These are phyloP conservation scores for Corbicula japonica DNA, from an alignment of 2,888 invertebrate genomes.

Conservation along the genomic window DNA sequence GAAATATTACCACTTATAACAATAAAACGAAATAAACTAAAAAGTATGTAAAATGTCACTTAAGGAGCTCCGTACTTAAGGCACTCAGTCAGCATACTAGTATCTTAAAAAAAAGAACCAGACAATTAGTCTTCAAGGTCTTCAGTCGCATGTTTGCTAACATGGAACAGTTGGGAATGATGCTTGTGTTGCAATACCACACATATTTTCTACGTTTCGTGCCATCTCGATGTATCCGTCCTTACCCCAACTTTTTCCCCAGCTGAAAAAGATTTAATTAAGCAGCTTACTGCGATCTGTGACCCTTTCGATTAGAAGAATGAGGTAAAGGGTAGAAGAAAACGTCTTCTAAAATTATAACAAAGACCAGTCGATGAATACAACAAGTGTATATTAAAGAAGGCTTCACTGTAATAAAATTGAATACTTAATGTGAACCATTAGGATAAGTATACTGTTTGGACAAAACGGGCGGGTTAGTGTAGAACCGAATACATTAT, in stretches of 20 bases:
- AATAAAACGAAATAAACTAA: too few species aligned
- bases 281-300: background rate
- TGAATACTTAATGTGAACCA: background rate
- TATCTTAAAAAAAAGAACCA: too few species aligned
- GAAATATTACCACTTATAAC: too few species aligned
- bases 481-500: background rate
- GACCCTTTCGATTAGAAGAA: background rate
- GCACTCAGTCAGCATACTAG: too few species aligned
- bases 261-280: conserved; percentile 60
- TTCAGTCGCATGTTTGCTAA: too few species aligned
- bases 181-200: conserved; percentile 75
- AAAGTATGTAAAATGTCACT: too few species aligned
- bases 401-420: background rate
- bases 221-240: conserved; percentile 73
- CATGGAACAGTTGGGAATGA: conserved; percentile 75
- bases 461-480: background rate
- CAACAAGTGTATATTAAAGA: background rate
- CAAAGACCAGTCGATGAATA: background rate
- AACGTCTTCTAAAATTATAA: background rate
- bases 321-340: background rate
- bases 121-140: too few species aligned
- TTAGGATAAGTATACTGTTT: background rate
- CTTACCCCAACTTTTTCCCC: conserved; percentile 72
- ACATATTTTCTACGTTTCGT: conserved; percentile 72
- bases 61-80: too few species aligned